phyloP scores from a whole-genome alignment of 2,113 vertebrate species.

The Propithecus coquereli region DNA sequence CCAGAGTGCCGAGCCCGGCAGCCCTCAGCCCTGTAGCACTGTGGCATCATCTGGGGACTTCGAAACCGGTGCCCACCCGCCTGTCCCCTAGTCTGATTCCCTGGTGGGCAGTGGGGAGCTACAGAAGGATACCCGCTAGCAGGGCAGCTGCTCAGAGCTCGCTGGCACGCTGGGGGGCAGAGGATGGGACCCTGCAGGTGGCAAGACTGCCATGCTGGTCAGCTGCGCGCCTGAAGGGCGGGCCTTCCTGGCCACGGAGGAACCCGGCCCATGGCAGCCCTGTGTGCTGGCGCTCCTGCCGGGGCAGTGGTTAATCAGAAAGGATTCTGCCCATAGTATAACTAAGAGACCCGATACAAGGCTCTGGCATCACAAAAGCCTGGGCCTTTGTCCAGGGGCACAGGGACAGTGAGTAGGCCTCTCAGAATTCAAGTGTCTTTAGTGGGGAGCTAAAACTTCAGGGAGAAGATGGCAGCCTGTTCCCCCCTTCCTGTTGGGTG shows the following conservation, averaged over 20 bases:
- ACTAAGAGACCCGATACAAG: too few relatives aligned
- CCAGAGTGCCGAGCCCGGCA: accelerated
- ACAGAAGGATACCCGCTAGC: not conserved
- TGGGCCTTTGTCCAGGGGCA: not conserved
- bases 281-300: not conserved
- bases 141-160: not conserved
- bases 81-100: not conserved
- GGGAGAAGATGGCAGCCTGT: not conserved
- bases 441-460: not conserved
- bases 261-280: not conserved
- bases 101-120: not conserved
- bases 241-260: not conserved
- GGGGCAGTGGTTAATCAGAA: not conserved
- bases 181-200: too few relatives aligned
- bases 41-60: not conserved
- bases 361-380: not conserved
- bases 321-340: accelerated
- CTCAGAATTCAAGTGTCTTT: too few relatives aligned
- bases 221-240: too few relatives aligned
- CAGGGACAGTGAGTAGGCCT: too few relatives aligned
- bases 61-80: accelerated
- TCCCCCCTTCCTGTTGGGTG: accelerated
- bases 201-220: too few relatives aligned
- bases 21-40: not conserved
- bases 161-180: accelerated